Evolutionary conservation across 2,113 vertebrate genomes (phyloP), one percentile per base, ranked within the genome.

Genomic region (Microtus richardsoni): DNA sequence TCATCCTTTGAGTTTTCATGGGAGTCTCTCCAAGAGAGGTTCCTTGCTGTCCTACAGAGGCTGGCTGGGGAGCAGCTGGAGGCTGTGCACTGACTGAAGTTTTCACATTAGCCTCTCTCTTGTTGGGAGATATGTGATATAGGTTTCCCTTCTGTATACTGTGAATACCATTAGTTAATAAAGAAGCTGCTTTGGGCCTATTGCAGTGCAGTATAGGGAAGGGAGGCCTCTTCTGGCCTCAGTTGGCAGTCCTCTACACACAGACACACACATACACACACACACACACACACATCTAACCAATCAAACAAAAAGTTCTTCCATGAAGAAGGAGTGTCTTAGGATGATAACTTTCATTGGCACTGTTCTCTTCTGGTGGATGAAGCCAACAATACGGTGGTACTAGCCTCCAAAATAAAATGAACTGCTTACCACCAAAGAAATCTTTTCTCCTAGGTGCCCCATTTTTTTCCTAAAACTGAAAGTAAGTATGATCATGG

Each of bases 301-400:
- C 30, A 78, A 78, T 13, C 73, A 49, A 79, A 52, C 17, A 36
- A 54, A 54, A 58, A 3, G 7, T 54, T 33, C 33, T 58, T 58
- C 11, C 21, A 58, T n/a, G 3, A 64, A 39, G 30, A 39, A 58
- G 26, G 2, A 30, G 24, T 19, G 6, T 21, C 28, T 85, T 19
- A 3, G 2, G 33, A 10, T 17, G 75, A 10, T 28, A 73, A 79
- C 41, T 44, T 49, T 36, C 13, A 12, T 49, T 91, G 47, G 44
- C 71, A 44, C 84, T 73, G 95, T 88, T 95, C 88, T 88, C 96
- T 96, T 95, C 91, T 70, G 89, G 83, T 77, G 9, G 4, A 3
- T 13, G 49, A 52, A 28, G 83, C 11, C 7, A 1, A 9, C 22
- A 28, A 52, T 1, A 13, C 71, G 17, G 39, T 1, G 1, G 19